phyloP scores from a whole-genome alignment of 2,888 invertebrate genomes.

The Drosophila atroscutellata region DNA sequence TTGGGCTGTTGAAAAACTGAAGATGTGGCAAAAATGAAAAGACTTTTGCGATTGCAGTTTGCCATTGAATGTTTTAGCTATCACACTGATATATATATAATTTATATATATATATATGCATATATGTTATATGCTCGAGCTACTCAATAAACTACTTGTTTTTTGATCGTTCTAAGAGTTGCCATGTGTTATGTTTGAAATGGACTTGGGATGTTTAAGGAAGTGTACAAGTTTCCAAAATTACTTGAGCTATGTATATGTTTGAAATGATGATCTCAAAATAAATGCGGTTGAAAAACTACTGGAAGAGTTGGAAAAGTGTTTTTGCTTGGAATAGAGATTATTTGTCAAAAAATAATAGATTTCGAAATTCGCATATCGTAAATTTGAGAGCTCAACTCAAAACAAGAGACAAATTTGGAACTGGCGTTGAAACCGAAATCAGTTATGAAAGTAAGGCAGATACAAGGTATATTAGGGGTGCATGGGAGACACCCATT shows the following conservation, averaged over 20 bases:
- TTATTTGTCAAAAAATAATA: neutral
- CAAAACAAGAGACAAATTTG: neutral
- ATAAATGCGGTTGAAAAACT: neutral
- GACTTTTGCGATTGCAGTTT: neutral
- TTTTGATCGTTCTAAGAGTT: neutral
- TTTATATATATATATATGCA: too few species aligned
- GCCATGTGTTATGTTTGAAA: neutral
- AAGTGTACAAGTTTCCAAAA: neutral
- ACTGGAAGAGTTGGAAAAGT: neutral
- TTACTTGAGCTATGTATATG: neutral
- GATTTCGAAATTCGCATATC: neutral
- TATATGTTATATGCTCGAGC: neutral
- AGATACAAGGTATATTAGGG: neutral
- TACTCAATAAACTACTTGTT: neutral
- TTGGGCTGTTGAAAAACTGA: neutral
- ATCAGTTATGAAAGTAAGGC: neutral
- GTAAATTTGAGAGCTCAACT: neutral
- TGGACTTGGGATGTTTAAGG: neutral
- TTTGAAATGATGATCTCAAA: neutral
- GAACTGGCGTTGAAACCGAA: neutral
- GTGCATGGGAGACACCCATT: slow-evolving; percentile 19
- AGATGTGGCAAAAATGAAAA: neutral
- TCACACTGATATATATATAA: neutral
- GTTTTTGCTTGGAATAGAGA: neutral
- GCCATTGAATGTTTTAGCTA: neutral